Percentiles rank a stretch among this genome's conserved stretches.
phyloP scores from a whole-genome alignment of 2,797 vertebrate genomes.

The Takifugu rubripes region DNA sequence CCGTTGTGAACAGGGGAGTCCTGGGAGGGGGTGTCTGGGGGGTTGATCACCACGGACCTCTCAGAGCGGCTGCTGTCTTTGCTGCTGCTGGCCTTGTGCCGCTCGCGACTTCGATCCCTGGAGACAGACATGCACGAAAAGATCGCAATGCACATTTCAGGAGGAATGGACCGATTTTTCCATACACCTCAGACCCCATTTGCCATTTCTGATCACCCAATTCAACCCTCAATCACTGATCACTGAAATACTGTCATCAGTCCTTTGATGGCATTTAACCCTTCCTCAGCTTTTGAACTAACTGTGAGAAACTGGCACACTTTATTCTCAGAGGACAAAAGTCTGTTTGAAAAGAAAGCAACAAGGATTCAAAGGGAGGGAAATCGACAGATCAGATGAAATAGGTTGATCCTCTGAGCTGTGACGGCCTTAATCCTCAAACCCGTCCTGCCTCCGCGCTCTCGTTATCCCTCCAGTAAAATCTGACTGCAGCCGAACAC shows the following conservation, averaged over 20 bases:
- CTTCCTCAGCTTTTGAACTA: no score
- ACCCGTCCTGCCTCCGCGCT: slow-evolving; percentile 25
- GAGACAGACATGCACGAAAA: background rate
- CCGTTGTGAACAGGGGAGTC: slow-evolving; percentile 71
- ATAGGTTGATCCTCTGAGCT: slow-evolving; percentile 64
- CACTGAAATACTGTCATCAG: background rate
- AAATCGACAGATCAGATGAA: slow-evolving; percentile 36
- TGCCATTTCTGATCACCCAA: background rate
- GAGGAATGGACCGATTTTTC: background rate
- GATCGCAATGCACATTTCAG: background rate
- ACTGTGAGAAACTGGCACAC: background rate
- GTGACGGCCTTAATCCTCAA: slow-evolving; percentile 62
- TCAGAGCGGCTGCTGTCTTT: slow-evolving; percentile 86
- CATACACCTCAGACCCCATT: background rate
- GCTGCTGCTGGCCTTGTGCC: slow-evolving; percentile 83
- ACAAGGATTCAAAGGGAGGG: background rate
- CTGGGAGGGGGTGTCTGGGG: slow-evolving; percentile 74
- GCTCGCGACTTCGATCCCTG: slow-evolving; percentile 83
- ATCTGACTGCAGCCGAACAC: slow-evolving; percentile 7
- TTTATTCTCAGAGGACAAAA: background rate
- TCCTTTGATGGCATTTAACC: background rate
- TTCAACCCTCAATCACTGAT: background rate
- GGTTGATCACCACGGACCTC: slow-evolving; percentile 87
- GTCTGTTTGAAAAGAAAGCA: background rate
- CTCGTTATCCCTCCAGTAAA: slow-evolving; percentile 11